Evolutionary conservation across 2,797 vertebrate species (phyloP).

Genomic region (Tinamus major): DNA sequence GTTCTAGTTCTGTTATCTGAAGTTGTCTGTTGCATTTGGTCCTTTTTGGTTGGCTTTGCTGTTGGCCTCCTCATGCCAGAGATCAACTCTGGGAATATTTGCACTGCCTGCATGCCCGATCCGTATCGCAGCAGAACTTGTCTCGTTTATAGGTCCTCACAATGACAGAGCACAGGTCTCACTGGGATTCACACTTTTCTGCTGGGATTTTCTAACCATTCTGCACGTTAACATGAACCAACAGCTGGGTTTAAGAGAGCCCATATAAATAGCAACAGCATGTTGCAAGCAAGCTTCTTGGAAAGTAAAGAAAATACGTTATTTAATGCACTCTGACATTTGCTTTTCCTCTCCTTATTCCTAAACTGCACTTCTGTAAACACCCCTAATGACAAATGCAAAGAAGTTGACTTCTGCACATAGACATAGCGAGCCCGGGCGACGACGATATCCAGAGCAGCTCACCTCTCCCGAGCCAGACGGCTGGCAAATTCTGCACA

Average conservation of each 20-base stretch:
- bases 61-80: not conserved
- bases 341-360: conserved; percentile 56
- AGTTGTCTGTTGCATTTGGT: not conserved
- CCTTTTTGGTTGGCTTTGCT: not conserved
- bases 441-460: conserved; percentile 29
- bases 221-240: conserved; percentile 77
- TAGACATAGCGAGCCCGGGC: not conserved
- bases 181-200: conserved; percentile 73
- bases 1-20: not conserved
- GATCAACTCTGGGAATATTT: conserved; percentile 37
- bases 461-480: conserved; percentile 9
- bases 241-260: conserved; percentile 78
- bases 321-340: conserved; percentile 61
- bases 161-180: conserved; percentile 64
- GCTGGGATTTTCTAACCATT: conserved; percentile 78
- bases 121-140: conserved; percentile 18
- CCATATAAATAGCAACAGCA: conserved; percentile 78
- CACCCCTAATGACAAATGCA: conserved; percentile 46
- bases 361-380: conserved; percentile 49
- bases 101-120: not conserved
- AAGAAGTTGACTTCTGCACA: not conserved
- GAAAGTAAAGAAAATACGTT: conserved; percentile 65
- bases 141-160: conserved; percentile 71
- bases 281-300: conserved; percentile 57
- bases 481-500: conserved; percentile 16